Evolutionary conservation across 2,888 invertebrate genomes (phyloP).

Genomic region (Zelleria hepariella): DNA sequence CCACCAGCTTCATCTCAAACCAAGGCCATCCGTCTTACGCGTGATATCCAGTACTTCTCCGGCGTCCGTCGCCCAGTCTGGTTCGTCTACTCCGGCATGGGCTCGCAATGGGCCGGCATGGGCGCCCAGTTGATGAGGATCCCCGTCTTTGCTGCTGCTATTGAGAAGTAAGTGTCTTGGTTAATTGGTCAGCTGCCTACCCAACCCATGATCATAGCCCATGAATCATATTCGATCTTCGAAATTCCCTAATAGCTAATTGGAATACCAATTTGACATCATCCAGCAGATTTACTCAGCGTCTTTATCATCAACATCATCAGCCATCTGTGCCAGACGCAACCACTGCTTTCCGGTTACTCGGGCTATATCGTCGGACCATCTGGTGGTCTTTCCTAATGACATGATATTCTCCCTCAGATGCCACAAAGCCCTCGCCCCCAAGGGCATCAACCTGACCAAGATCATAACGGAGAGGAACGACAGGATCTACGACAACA

Average conservation of each 20-base stretch:
- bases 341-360: too few relatives aligned
- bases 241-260: too few relatives aligned
- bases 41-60: constrained; percentile 73
- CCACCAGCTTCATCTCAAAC: constrained; percentile 44
- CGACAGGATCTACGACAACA: constrained; percentile 76
- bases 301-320: too few relatives aligned
- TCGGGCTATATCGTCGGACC: too few relatives aligned
- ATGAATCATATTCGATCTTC: too few relatives aligned
- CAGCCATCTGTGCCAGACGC: too few relatives aligned
- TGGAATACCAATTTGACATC: too few relatives aligned
- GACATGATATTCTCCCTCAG: constrained; percentile 30
- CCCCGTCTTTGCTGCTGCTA: constrained; percentile 79
- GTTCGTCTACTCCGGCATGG: constrained; percentile 94
- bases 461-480: constrained; percentile 74
- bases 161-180: constrained; percentile 62
- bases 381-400: too few relatives aligned
- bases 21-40: constrained; percentile 44
- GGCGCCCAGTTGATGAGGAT: constrained; percentile 81
- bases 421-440: constrained; percentile 74
- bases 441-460: constrained; percentile 76
- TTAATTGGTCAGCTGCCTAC: background rate
- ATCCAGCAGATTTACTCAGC: too few relatives aligned
- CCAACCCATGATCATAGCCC: too few relatives aligned
- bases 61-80: constrained; percentile 81
- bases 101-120: constrained; percentile 91